phyloP scores from a whole-genome alignment of 2,113 vertebrate genomes.

The Leiothrix lutea region DNA sequence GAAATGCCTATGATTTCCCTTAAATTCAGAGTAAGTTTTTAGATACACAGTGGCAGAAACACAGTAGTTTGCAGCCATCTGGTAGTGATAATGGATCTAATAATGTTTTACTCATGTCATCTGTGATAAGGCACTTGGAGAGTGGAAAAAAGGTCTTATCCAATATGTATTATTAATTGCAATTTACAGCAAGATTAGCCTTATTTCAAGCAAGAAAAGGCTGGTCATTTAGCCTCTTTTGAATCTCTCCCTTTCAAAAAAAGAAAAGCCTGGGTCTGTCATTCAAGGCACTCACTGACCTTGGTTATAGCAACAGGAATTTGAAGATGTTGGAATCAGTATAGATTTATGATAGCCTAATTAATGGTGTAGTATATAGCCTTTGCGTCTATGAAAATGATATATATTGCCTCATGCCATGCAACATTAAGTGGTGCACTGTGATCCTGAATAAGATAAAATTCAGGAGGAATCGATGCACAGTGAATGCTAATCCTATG shows the following conservation, averaged over 20 bases:
- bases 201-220: not conserved
- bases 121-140: not conserved
- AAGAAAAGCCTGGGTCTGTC: not conserved
- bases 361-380: not conserved
- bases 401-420: not conserved
- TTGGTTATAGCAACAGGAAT: not conserved
- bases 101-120: not conserved
- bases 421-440: not conserved
- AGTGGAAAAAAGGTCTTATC: not conserved
- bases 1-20: not conserved
- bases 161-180: not conserved
- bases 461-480: not conserved
- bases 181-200: not conserved
- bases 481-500: not conserved
- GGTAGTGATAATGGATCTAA: not conserved
- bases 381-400: not conserved
- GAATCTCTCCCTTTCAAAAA: not conserved
- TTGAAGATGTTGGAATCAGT: not conserved
- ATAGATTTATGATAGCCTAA: not conserved
- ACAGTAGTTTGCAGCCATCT: not conserved
- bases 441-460: not conserved
- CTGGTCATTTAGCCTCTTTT: not conserved
- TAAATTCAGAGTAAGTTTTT: not conserved
- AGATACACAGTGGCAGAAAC: not conserved
- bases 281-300: not conserved